phyloP scores from a whole-genome alignment of 2,888 invertebrate genomes.

The Caenorhabditis sp. region DNA sequence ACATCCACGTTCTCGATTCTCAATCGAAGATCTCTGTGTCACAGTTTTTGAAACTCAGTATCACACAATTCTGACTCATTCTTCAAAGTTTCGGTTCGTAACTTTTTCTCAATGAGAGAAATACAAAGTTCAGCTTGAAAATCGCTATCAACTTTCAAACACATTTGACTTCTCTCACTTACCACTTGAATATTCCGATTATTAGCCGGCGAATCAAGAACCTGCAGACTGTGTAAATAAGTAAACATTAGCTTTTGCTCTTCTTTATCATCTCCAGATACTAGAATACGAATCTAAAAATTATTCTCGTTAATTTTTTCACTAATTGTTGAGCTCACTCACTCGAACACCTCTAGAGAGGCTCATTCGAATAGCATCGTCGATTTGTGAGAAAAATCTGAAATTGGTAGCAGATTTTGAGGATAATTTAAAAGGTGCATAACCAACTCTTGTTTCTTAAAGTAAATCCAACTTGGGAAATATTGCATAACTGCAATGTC shows the following conservation, averaged over 20 bases:
- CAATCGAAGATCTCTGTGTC: too few relatives aligned
- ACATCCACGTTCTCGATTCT: too few relatives aligned
- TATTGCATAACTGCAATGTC: constrained; percentile 45
- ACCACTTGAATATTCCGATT: constrained; percentile 31
- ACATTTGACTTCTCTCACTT: too few relatives aligned
- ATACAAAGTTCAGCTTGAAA: too few relatives aligned
- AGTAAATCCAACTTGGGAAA: constrained; percentile 43
- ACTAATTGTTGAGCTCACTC: neutral
- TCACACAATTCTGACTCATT: too few relatives aligned
- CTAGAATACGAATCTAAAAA: constrained; percentile 19
- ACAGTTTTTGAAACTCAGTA: too few relatives aligned
- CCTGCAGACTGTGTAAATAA: constrained; percentile 35
- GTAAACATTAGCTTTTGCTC: constrained; percentile 37
- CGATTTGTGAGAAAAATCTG: constrained; percentile 37
- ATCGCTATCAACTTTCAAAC: too few relatives aligned
- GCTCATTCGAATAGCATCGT: constrained; percentile 38
- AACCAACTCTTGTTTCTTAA: constrained; percentile 35
- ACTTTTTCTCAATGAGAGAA: too few relatives aligned
- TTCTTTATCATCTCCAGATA: constrained; percentile 39
- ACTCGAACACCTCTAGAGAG: constrained; percentile 35
- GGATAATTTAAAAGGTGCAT: too few relatives aligned
- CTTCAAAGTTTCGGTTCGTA: too few relatives aligned
- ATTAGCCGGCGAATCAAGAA: constrained; percentile 21
- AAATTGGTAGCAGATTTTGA: neutral
- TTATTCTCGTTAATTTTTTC: neutral